Base-by-base conservation (phyloP, 2,888 invertebrate species). In the Reticulitermes lucifugus region DNA sequence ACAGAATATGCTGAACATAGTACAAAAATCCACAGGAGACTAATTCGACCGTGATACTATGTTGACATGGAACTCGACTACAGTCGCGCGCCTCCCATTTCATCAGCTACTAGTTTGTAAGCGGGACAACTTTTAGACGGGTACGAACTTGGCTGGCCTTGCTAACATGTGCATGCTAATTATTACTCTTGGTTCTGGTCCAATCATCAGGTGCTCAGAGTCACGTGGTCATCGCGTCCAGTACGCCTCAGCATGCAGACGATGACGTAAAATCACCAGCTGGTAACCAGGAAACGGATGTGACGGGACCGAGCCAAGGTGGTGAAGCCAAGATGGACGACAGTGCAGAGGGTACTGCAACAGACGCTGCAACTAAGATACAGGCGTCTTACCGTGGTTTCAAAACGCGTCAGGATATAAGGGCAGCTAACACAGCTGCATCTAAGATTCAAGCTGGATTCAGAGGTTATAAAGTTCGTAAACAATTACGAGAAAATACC, bases 301-400 rank as follows among this genome's bases (percentile, higher is more conserved):
- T 77, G 77, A 60, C 80, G 80, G 41, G 4, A 43, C 5, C 77
- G 77, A 41, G 22, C 43, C 70, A 83, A 29, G 65, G 70, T 6
- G 83, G 51, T n/a, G 22, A n/a, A 70, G 60, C n/a, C 65, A 70
- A 81, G 65, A 81, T 81, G 81, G 81, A 81, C 65, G 81, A 70
- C 70, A 75, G 22, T 14, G 79, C 35, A 29, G 35, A 25, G 46
- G 84, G 60, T n/a, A 43, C 35, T 35, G 51, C 71, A 9, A 9
- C 59, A 18, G 83, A 85, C 88, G 93, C 93, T 55, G 93, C 93
- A 14, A 92, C 92, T 14, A 93, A 92, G 88, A 93, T 93, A 81
- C 93, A 93, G 89, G 93, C 93, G 65, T 92, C 92, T 83, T 93
- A 93, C 88, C 91, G 93, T 43, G 93, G 93, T 2, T 93, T 93